Conservation (phyloP, 23 tunicate genomes). For the Styela clava region DNA sequence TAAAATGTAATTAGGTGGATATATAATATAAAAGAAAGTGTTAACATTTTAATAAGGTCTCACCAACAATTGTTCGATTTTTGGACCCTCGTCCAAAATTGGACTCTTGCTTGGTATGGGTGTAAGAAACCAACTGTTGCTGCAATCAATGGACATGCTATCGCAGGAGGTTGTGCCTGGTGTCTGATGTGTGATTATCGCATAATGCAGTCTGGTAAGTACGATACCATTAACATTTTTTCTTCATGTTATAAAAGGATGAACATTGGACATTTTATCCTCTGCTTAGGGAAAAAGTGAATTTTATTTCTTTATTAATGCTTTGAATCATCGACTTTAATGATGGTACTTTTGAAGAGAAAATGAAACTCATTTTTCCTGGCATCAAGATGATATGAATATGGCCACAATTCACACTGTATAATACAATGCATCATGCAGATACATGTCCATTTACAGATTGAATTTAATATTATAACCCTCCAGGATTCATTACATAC, state of each 20-base stretch:
- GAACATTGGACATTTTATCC: too few relatives aligned
- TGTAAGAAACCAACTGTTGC: conserved; percentile 80
- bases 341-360: not conserved
- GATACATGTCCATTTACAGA: not conserved
- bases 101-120: conserved; percentile 64
- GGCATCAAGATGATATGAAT: not conserved
- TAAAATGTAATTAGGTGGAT: too few relatives aligned
- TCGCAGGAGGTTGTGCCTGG: conserved; percentile 93
- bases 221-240: too few relatives aligned
- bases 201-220: conserved; percentile 27
- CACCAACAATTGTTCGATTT: conserved; percentile 44
- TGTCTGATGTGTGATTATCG: conserved; percentile 89
- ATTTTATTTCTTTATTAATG: not conserved
- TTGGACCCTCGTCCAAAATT: conserved; percentile 84
- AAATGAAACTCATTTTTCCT: not conserved
- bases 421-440: not conserved
- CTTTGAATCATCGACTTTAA: not conserved
- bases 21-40: too few relatives aligned
- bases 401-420: not conserved
- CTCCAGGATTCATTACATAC: not conserved
- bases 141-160: conserved; percentile 89
- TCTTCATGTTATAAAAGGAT: too few relatives aligned
- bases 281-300: too few relatives aligned
- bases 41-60: conserved; percentile 34
- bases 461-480: not conserved